These are phyloP conservation scores for Philereme vetulata DNA, from an alignment of 2,888 invertebrate species.

Conservation along the genomic window DNA sequence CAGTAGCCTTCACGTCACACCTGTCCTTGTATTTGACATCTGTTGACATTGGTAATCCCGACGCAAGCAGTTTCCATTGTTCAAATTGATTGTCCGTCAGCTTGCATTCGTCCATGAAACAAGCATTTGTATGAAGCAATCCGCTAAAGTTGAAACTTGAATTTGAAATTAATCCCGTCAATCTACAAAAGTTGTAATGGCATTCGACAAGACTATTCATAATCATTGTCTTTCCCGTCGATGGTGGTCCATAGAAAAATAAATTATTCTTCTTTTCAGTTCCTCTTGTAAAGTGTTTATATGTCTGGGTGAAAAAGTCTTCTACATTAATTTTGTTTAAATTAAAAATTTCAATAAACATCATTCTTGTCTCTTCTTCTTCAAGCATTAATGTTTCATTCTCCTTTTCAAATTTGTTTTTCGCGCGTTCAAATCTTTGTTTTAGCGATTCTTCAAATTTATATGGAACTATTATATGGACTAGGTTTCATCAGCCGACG, in stretches of 20 bases:
- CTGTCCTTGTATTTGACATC: slow-evolving; percentile 38
- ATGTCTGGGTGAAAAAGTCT: neutral
- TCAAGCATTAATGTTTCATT: neutral
- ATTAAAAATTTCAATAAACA: no score
- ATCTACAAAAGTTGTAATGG: no score
- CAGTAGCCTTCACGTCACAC: slow-evolving; percentile 19
- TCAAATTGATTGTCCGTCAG: no score
- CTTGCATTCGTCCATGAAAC: slow-evolving; percentile 49
- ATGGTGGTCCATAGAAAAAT: no score
- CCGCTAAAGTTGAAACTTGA: no score
- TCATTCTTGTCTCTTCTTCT: neutral
- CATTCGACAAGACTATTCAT: no score
- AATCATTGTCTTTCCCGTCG: slow-evolving; percentile 1
- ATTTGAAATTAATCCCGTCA: slow-evolving; percentile 42
- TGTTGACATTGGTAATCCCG: slow-evolving; percentile 40
- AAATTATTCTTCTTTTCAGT: neutral
- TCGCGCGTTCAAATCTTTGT: no score
- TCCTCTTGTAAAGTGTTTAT: neutral
- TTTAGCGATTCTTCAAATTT: slow-evolving; percentile 33
- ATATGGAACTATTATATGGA: no score
- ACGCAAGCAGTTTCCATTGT: slow-evolving; percentile 48
- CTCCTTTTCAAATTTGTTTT: slow-evolving; percentile 11
- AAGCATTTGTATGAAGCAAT: no score
- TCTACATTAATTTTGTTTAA: neutral
- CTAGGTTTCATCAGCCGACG: no score